A percentile compares a stretch with the other conserved stretches of the same genome.
Evolutionary conservation across 2,888 invertebrate species (phyloP).

Genomic region (Heliothis peltigera): DNA sequence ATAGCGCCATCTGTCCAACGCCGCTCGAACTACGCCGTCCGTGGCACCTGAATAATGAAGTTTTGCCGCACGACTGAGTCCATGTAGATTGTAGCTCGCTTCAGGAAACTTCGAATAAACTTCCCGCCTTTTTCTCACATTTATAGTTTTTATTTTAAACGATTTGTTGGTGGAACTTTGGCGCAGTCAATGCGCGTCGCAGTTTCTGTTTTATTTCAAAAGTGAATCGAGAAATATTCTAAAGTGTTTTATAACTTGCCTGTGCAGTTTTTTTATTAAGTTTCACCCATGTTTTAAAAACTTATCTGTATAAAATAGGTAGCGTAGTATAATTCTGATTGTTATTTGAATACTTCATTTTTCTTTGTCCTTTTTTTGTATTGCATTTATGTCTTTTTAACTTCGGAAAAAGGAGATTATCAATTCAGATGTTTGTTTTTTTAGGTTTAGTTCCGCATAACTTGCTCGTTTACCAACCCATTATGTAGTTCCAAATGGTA

Average conservation of each 20-base stretch:
- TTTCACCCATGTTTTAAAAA: constrained; percentile 15
- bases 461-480: too few relatives aligned
- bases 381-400: too few relatives aligned
- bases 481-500: too few relatives aligned
- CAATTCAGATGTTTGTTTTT: too few relatives aligned
- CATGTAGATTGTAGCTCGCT: constrained; percentile 39
- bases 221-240: constrained; percentile 19
- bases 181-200: constrained; percentile 21
- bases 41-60: constrained; percentile 42
- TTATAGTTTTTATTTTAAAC: constrained; percentile 41
- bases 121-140: constrained; percentile 28
- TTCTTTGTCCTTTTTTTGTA: neutral
- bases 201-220: constrained; percentile 24
- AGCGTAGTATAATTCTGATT: neutral
- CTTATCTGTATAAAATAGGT: neutral
- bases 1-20: constrained; percentile 54
- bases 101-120: constrained; percentile 35
- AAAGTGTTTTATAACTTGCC: constrained; percentile 1
- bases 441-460: too few relatives aligned
- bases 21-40: constrained; percentile 40
- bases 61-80: constrained; percentile 51
- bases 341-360: neutral
- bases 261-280: constrained; percentile 1
- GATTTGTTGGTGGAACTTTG: constrained; percentile 39
- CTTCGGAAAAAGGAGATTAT: too few relatives aligned